Evolutionary conservation across 2,113 vertebrate genomes (phyloP), one percentile per base, ranked within the genome.

Genomic region (Indicator indicator): DNA sequence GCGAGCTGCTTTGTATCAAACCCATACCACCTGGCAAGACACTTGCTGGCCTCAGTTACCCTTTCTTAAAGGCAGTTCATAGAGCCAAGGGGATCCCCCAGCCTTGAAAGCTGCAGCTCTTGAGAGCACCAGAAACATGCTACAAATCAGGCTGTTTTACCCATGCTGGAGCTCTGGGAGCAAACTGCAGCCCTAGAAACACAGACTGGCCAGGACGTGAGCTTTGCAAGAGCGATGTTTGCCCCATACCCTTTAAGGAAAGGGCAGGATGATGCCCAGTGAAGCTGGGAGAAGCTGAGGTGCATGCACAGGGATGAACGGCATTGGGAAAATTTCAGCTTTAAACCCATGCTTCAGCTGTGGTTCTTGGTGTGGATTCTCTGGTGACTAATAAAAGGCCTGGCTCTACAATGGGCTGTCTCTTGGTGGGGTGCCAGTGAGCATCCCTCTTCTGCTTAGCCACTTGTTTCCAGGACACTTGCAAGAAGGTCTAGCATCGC

Each of bases 31-130:
- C 91, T 86, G 77, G 67, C 80, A 90, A 86, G 77, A 65, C 0
- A 0, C 48, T 94, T 71, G 48, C 77, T 94, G 70, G 67, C 67
- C 77, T 42, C 65, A n/a, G 73, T 65, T 87, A 44, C 81, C 81
- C 81, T 95, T 92, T 77, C 70, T 88, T 94, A 90, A 89, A 84
- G 84, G 77, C 73, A 38, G 73, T 42, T 70, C 89, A 55, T 0
- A 0, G 77, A 81, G 62, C 73, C 65, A 78, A 0, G 28, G 89
- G 86, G 38, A 94, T 90, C 60, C 80, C 79, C 83, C 65, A 81
- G 86, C 73, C 59, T 38, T 0, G 1, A 83, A 92, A 92, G 42
- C 55, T 72, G 44, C 48, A 78, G 74, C 48, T 91, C 50, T 80
- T 0, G 0, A 75, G 68, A 72, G 33, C 8, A 3, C 63, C 86